phyloP scores from a whole-genome alignment of 2,113 vertebrate genomes.

The Microtus montanus region DNA sequence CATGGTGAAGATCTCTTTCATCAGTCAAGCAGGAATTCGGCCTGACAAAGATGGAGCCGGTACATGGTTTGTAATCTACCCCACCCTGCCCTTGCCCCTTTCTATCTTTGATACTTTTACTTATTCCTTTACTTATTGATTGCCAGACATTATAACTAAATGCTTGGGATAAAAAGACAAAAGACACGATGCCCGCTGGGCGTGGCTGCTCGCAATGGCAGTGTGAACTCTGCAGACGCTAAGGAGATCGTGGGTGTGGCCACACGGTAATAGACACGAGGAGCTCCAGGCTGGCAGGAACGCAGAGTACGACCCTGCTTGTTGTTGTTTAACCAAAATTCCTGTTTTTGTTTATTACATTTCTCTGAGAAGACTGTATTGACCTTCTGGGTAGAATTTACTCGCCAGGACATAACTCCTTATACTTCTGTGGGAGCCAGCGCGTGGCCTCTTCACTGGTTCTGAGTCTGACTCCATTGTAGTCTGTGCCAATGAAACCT shows the following conservation, averaged over 20 bases:
- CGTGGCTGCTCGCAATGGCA: too few species aligned
- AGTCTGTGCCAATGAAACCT: not conserved
- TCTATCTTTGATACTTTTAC: slow-evolving; percentile 35
- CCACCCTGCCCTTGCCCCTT: not conserved
- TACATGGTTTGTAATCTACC: not conserved
- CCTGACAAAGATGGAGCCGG: not conserved
- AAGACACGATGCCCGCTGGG: not conserved
- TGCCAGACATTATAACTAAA: slow-evolving; percentile 25
- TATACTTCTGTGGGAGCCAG: not conserved
- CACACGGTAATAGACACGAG: not conserved
- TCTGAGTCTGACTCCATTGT: not conserved
- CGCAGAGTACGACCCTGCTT: too few species aligned
- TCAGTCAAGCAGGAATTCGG: not conserved
- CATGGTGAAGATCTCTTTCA: not conserved
- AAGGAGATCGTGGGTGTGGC: not conserved
- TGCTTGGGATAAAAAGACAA: slow-evolving; percentile 3
- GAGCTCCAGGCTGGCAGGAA: not conserved
- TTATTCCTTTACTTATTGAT: slow-evolving; percentile 20
- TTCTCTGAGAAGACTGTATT: not conserved
- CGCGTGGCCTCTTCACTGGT: not conserved
- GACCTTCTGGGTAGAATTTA: not conserved
- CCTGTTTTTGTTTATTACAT: not conserved
- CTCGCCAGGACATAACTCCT: not conserved
- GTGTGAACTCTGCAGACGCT: not conserved
- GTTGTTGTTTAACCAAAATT: not conserved